phyloP scores from a whole-genome alignment of 2,797 vertebrate species.

The Phalloptychus januarius region DNA sequence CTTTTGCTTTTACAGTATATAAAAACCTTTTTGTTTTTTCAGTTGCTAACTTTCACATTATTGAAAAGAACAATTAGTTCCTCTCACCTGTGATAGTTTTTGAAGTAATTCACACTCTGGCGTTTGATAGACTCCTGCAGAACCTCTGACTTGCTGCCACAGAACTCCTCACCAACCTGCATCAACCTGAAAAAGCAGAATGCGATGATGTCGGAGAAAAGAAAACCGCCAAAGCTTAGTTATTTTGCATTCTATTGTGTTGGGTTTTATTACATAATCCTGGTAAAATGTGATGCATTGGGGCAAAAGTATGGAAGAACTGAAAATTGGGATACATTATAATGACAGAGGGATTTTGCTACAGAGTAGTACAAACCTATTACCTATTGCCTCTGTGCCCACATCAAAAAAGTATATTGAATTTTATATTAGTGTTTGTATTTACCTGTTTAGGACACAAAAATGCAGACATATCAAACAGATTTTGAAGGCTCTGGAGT shows the following conservation, averaged over 20 bases:
- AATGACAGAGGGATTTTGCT: background rate
- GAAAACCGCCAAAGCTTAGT: background rate
- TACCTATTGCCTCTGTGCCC: background rate
- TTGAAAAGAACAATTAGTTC: background rate
- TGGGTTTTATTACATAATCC: background rate
- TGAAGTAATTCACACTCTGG: constrained; percentile 98
- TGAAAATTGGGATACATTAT: background rate
- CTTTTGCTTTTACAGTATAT: background rate
- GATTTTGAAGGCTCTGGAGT: background rate
- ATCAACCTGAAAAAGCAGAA: constrained; percentile 83
- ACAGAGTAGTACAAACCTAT: background rate
- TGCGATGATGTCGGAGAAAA: background rate
- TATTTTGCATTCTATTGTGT: background rate
- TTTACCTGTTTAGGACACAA: background rate
- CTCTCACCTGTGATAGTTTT: constrained; percentile 96
- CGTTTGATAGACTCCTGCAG: constrained; percentile 97
- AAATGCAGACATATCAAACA: constrained; percentile 4
- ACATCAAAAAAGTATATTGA: background rate
- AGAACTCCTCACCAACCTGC: constrained; percentile 99
- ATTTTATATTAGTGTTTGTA: background rate
- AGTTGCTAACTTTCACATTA: background rate
- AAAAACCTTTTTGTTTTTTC: background rate
- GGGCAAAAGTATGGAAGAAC: background rate
- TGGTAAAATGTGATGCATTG: background rate
- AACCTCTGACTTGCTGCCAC: constrained; percentile 95